These are phyloP conservation scores for Koerneria pararmatus DNA, from an alignment of 2,888 invertebrate genomes.

Conservation along the genomic window DNA sequence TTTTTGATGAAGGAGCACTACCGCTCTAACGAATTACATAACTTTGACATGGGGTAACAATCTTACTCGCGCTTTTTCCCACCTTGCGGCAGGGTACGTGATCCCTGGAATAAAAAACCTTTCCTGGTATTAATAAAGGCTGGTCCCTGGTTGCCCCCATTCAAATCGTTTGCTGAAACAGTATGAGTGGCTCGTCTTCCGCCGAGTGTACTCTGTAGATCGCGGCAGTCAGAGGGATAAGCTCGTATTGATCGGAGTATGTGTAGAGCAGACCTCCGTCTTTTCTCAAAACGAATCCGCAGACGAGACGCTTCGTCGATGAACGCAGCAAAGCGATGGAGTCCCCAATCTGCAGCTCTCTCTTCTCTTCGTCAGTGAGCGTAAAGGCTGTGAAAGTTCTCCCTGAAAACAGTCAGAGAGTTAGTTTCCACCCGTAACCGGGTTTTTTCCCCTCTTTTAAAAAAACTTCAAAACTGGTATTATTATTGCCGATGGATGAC, in stretches of 20 bases:
- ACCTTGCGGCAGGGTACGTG: too few relatives aligned
- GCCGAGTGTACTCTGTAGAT: conserved; percentile 20
- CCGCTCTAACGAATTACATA: too few relatives aligned
- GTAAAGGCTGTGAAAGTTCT: conserved; percentile 18
- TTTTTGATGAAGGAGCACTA: too few relatives aligned
- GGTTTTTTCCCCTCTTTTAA: too few relatives aligned
- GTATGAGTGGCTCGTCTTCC: conserved; percentile 17
- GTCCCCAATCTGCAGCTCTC: conserved; percentile 14
- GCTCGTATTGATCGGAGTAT: conserved; percentile 21
- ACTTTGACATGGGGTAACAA: too few relatives aligned
- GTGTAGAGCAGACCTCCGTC: not conserved
- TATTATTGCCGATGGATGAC: too few relatives aligned
- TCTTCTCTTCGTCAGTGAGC: conserved; percentile 16
- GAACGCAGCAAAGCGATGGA: not conserved
- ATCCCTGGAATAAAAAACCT: too few relatives aligned
- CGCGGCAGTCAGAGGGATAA: conserved; percentile 15
- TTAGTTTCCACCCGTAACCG: too few relatives aligned
- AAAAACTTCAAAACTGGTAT: too few relatives aligned
- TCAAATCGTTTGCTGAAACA: conserved; percentile 20
- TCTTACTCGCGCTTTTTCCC: not conserved
- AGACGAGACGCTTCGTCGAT: conserved; percentile 12
- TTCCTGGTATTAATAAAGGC: too few relatives aligned
- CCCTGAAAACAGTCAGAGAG: too few relatives aligned
- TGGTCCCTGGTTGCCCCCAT: too few relatives aligned
- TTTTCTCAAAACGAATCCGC: conserved; percentile 15